phyloP scores from a whole-genome alignment of 2,113 vertebrate genomes.

The Dasyprocta punctata region DNA sequence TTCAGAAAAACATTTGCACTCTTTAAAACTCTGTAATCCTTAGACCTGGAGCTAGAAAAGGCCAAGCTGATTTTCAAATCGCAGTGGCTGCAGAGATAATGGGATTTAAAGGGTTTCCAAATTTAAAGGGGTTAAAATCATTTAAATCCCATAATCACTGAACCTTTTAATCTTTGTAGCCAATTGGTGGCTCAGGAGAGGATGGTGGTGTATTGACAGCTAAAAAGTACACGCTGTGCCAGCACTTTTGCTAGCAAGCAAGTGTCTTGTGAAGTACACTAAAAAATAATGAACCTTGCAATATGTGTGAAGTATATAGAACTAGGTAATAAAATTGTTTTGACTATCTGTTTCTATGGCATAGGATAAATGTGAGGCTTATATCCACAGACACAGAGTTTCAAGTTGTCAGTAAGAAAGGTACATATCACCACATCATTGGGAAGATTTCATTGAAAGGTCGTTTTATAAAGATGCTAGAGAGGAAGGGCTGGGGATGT shows the following conservation, averaged over 20 bases:
- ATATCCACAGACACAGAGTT: background rate
- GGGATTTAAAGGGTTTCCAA: conserved; percentile 58
- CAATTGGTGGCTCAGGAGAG: background rate
- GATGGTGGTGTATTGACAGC: background rate
- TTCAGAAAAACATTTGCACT: conserved; percentile 63
- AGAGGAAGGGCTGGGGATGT: background rate
- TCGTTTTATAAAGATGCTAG: background rate
- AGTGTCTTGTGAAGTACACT: background rate
- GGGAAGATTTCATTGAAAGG: background rate
- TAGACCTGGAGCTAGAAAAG: conserved; percentile 62
- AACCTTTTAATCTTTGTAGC: conserved; percentile 62
- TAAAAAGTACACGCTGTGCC: background rate
- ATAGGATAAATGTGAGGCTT: background rate
- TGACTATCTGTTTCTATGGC: background rate
- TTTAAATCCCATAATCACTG: conserved; percentile 64
- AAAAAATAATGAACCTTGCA: background rate
- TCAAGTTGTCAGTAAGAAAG: background rate
- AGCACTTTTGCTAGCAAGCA: background rate
- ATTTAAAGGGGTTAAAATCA: conserved; percentile 68
- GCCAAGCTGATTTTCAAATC: conserved; percentile 68
- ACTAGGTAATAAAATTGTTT: background rate
- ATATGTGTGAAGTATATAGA: background rate
- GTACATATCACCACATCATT: background rate
- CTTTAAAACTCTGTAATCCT: conserved; percentile 62
- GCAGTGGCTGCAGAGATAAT: conserved; percentile 60